These are phyloP conservation scores for Melinopterus prodromus DNA, from an alignment of 2,888 invertebrate genomes.

Conservation along the genomic window DNA sequence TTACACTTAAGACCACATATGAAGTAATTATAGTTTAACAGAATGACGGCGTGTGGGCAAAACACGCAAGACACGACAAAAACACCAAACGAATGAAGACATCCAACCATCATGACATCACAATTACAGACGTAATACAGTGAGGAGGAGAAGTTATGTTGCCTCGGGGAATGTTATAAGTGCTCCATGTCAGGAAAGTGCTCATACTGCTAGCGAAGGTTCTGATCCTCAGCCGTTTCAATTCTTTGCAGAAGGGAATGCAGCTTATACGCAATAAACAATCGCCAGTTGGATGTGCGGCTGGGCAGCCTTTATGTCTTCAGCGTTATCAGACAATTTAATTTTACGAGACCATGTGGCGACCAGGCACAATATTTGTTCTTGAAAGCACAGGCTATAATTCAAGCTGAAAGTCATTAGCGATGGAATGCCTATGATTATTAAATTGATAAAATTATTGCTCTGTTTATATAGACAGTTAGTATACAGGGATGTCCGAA, in stretches of 20 bases:
- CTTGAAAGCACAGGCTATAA: neutral
- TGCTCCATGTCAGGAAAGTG: neutral
- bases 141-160: neutral
- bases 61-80: neutral
- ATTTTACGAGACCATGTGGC: neutral
- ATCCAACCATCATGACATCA: neutral
- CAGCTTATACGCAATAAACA: neutral
- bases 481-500: neutral
- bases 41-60: too few relatives aligned
- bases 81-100: neutral
- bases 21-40: too few relatives aligned
- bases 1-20: neutral
- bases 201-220: neutral
- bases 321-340: neutral
- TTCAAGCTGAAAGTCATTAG: neutral
- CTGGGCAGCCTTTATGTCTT: neutral
- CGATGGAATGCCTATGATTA: neutral
- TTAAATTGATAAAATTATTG: neutral
- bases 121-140: neutral
- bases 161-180: neutral
- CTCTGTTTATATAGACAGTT: neutral
- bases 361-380: neutral
- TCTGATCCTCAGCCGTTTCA: neutral
- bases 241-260: neutral
- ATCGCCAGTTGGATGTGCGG: neutral